Conservation (phyloP, 2,888 invertebrate genomes). For the Phalangium opilio region DNA sequence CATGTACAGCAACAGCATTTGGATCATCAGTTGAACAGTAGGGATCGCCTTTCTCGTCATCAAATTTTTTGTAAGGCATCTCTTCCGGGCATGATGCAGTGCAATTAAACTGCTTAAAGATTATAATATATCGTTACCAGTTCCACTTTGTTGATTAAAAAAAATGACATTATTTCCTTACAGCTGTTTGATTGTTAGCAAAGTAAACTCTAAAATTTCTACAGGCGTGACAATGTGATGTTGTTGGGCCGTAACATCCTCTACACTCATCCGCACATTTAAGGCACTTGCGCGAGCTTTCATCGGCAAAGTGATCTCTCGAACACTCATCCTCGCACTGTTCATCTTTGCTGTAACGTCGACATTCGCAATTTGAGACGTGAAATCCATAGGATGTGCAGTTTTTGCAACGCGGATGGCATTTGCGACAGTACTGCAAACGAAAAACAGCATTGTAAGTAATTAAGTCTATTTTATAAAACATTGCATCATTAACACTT, state of each 20-base stretch:
- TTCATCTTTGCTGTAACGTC: conserved; percentile 66
- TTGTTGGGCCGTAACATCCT: conserved; percentile 61
- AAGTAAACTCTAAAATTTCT: conserved; percentile 55
- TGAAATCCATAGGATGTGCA: conserved; percentile 81
- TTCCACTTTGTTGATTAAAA: background rate
- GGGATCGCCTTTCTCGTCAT: conserved; percentile 47
- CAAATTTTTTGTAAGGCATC: conserved; percentile 59
- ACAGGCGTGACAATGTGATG: conserved; percentile 59
- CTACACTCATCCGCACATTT: conserved; percentile 67
- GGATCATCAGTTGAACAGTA: conserved; percentile 51
- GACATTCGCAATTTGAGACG: conserved; percentile 61
- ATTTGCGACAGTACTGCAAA: conserved; percentile 58
- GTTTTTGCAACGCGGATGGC: conserved; percentile 72
- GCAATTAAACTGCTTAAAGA: conserved; percentile 52
- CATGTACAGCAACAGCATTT: conserved; percentile 19
- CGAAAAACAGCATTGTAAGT: background rate
- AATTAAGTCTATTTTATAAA: background rate
- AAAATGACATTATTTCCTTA: conserved; percentile 1
- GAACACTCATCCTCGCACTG: conserved; percentile 80
- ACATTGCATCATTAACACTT: conserved; percentile 1
- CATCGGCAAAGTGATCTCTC: conserved; percentile 64
- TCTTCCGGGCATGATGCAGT: conserved; percentile 64
- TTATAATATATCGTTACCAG: background rate
- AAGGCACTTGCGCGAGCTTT: conserved; percentile 50
- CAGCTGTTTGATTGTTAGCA: conserved; percentile 25